Evolutionary conservation across 2,888 invertebrate genomes (phyloP).

Genomic region (Aradus depressus): DNA sequence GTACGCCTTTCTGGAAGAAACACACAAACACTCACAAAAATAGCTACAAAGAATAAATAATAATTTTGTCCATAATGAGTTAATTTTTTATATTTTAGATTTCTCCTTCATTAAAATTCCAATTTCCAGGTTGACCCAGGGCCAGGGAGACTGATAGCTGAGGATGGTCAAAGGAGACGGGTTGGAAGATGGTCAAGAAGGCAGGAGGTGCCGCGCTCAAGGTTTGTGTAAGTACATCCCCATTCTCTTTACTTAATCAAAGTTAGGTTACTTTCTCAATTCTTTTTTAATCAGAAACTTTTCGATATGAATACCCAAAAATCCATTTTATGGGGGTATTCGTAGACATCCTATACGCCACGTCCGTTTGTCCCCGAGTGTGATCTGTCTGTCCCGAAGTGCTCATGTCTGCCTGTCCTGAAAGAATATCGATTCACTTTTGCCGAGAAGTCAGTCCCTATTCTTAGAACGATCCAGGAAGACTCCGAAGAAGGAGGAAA

Average conservation of each 20-base stretch:
- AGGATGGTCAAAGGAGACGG: conserved; percentile 23
- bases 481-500: no score
- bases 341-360: no score
- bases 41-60: background rate
- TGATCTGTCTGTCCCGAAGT: no score
- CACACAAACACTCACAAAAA: background rate
- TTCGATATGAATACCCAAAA: background rate
- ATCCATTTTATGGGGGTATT: no score
- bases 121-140: conserved; percentile 10
- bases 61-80: background rate
- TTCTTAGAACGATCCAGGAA: no score
- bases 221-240: conserved; percentile 19
- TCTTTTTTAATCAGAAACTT: background rate
- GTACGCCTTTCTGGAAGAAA: background rate
- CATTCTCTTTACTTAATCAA: background rate
- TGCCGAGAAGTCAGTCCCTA: no score
- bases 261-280: background rate
- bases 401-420: no score
- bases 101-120: background rate
- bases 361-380: no score
- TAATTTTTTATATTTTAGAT: background rate
- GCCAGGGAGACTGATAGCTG: conserved; percentile 4
- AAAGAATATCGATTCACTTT: no score
- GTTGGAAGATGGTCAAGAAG: conserved; percentile 26
- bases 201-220: conserved; percentile 14